A percentile compares a stretch with the other conserved stretches of the same genome.
These are phyloP conservation scores for Sisor rabdophorus DNA, from an alignment of 2,113 vertebrate genomes.

Conservation along the genomic window DNA sequence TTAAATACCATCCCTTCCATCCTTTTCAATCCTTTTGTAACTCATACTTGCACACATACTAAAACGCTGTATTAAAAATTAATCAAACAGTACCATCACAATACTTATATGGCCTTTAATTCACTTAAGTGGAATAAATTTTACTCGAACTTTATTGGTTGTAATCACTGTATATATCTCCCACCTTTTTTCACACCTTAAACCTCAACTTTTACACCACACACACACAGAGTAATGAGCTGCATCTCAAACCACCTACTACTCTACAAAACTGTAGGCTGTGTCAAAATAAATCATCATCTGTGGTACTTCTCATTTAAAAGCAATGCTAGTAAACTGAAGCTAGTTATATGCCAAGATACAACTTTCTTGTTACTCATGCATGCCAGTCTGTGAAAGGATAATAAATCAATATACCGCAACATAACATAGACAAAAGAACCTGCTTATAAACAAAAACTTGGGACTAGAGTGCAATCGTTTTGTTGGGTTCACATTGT, in stretches of 20 bases:
- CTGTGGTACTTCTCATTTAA: not conserved
- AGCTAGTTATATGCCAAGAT: not conserved
- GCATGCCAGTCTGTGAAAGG: not conserved
- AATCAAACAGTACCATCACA: not conserved
- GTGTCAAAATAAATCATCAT: slow-evolving; percentile 2
- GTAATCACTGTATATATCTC: not conserved
- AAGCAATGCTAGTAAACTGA: not conserved
- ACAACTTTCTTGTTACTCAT: not conserved
- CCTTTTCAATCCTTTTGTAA: not conserved
- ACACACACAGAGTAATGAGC: not conserved
- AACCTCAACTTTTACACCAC: slow-evolving; percentile 8
- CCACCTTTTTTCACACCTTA: not conserved
- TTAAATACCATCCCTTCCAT: not conserved
- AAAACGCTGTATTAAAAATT: not conserved
- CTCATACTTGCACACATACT: not conserved
- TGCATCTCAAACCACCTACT: slow-evolving; percentile 1
- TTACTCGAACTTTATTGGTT: not conserved
- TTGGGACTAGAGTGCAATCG: too few species aligned
- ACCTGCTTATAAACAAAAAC: too few species aligned
- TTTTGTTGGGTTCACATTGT: too few species aligned
- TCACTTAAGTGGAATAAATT: not conserved
- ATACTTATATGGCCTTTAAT: not conserved
- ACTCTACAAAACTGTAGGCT: not conserved
- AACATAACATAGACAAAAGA: too few species aligned
- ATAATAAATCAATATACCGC: not conserved